These are phyloP conservation scores for Chloropsis cyanopogon DNA, from an alignment of 2,113 vertebrate genomes.

Conservation along the genomic window DNA sequence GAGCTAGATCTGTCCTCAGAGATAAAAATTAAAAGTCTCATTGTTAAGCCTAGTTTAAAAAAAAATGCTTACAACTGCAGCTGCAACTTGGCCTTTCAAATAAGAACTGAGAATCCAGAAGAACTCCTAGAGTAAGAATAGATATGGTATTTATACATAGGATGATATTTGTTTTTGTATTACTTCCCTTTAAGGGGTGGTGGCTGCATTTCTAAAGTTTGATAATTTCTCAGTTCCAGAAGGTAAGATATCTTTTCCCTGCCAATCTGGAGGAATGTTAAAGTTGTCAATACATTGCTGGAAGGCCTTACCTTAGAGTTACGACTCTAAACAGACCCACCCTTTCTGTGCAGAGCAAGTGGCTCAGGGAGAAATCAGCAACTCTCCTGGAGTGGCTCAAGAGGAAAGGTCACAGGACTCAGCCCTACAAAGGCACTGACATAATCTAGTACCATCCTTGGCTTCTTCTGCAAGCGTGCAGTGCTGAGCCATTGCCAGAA, in stretches of 20 bases:
- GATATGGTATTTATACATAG: background rate
- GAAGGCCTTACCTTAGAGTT: background rate
- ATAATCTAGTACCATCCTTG: background rate
- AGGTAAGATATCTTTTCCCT: background rate
- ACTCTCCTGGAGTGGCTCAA: background rate
- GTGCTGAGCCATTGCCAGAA: background rate
- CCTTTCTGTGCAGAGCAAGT: background rate
- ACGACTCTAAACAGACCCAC: background rate
- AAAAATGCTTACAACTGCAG: background rate
- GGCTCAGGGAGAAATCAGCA: background rate
- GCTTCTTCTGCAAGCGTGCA: background rate
- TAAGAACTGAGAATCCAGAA: background rate
- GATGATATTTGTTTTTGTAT: background rate
- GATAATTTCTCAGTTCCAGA: background rate
- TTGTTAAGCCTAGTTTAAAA: background rate
- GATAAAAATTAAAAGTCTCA: background rate
- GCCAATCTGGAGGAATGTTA: background rate
- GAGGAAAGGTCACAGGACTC: background rate
- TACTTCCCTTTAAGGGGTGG: background rate
- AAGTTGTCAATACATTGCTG: background rate
- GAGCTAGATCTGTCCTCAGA: background rate
- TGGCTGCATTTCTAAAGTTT: background rate
- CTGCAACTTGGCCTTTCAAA: background rate
- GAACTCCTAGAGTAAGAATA: background rate
- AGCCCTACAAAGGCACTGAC: background rate